Evolutionary conservation across 2,888 invertebrate genomes (phyloP).

Genomic region (Podotricha telesiphe): DNA sequence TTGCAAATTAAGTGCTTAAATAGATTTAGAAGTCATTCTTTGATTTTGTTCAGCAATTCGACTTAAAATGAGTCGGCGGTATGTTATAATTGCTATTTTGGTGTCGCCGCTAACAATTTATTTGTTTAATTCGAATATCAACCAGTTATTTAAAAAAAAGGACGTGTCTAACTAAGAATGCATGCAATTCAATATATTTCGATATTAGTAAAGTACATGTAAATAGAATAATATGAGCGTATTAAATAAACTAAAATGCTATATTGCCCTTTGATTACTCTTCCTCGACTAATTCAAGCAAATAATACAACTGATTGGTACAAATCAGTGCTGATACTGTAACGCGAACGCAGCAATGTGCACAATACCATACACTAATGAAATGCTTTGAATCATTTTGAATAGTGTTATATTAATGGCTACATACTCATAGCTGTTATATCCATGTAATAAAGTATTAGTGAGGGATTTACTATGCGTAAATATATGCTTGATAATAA

Average conservation of each 20-base stretch:
- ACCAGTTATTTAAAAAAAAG: too few species aligned
- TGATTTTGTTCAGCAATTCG: neutral
- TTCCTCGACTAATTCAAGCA: slow-evolving; percentile 27
- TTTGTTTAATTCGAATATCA: too few species aligned
- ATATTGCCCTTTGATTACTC: slow-evolving; percentile 17
- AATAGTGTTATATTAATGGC: slow-evolving; percentile 4
- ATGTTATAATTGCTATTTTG: neutral
- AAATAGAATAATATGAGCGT: neutral
- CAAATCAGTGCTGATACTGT: slow-evolving; percentile 32
- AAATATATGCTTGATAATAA: neutral
- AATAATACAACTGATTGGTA: slow-evolving; percentile 32
- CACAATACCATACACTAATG: slow-evolving; percentile 27
- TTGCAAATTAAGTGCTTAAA: neutral
- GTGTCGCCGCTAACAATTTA: too few species aligned
- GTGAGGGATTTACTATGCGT: neutral
- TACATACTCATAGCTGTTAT: neutral
- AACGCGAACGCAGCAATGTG: slow-evolving; percentile 24
- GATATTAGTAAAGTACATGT: neutral
- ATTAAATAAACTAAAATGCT: slow-evolving; percentile 8
- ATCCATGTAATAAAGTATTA: slow-evolving; percentile 1
- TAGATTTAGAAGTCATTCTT: slow-evolving; percentile 8
- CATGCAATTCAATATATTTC: too few species aligned
- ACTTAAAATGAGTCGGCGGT: neutral
- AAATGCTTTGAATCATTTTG: slow-evolving; percentile 32
- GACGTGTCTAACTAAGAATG: too few species aligned